A percentile compares a stretch with the other conserved stretches of the same genome.
These are phyloP conservation scores for Elephantulus edwardii DNA, from an alignment of 2,113 vertebrate genomes.

Conservation along the genomic window DNA sequence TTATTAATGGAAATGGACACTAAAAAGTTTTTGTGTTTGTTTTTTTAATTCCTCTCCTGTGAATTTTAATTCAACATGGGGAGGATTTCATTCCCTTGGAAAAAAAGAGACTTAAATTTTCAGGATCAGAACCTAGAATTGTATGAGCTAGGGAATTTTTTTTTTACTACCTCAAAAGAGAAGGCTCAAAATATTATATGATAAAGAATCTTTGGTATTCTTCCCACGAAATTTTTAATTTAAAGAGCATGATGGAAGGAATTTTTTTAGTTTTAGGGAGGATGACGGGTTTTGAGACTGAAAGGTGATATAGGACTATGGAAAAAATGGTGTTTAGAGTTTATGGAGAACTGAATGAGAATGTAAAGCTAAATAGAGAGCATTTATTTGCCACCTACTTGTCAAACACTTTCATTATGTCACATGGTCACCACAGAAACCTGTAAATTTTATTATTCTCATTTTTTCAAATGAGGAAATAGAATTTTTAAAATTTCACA, in stretches of 20 bases:
- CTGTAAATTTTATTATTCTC: neutral
- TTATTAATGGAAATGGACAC: constrained; percentile 75
- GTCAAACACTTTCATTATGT: neutral
- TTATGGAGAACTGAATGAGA: neutral
- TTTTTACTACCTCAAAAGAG: neutral
- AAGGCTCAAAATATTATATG: neutral
- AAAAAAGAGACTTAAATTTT: constrained; percentile 4
- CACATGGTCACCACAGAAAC: neutral
- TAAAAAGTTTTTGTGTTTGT: constrained; percentile 44
- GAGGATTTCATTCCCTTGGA: constrained; percentile 24
- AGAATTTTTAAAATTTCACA: neutral
- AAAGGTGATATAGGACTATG: neutral
- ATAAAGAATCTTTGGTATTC: constrained; percentile 17
- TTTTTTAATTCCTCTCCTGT: too few relatives aligned
- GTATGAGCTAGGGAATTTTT: neutral
- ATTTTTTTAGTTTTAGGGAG: neutral
- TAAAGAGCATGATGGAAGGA: neutral
- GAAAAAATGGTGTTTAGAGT: neutral
- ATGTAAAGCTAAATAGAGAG: neutral
- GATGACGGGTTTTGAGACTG: neutral
- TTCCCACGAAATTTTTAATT: neutral
- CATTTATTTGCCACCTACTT: neutral
- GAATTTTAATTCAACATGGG: constrained; percentile 29
- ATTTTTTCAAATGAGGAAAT: constrained; percentile 15
- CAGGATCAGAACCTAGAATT: neutral